phyloP scores from a whole-genome alignment of 2,888 invertebrate genomes.

The Ametastegia equiseti region DNA sequence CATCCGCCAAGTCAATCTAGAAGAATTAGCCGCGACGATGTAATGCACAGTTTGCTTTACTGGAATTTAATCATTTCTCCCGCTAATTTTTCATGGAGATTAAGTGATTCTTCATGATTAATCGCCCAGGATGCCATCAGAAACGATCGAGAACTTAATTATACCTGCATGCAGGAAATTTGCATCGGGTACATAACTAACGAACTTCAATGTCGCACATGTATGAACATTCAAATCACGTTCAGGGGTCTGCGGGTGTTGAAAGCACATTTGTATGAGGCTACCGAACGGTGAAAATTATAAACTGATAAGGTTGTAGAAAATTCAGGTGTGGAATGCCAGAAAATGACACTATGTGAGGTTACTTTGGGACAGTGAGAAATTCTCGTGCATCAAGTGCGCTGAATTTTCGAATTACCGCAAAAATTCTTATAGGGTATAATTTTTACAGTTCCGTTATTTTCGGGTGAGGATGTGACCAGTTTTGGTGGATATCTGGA shows the following conservation, averaged over 20 bases:
- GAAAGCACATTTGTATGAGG: background rate
- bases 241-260: background rate
- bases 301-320: background rate
- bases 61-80: background rate
- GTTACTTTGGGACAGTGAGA: too few species aligned
- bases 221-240: background rate
- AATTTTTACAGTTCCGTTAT: too few species aligned
- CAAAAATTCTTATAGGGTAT: too few species aligned
- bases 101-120: background rate
- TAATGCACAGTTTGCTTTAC: background rate
- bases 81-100: background rate
- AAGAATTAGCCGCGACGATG: background rate
- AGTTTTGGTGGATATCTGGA: background rate
- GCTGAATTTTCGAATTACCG: too few species aligned
- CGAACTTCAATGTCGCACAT: background rate
- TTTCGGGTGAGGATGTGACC: too few species aligned
- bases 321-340: too few species aligned
- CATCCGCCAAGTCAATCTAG: background rate
- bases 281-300: background rate
- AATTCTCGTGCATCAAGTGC: too few species aligned
- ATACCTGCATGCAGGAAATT: background rate
- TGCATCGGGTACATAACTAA: background rate
- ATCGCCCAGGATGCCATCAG: too few species aligned
- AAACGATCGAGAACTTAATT: background rate
- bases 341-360: too few species aligned